A percentile compares a stretch with the other conserved stretches of the same genome.
Conservation (phyloP, 2,797 vertebrate genomes). For the Bovichtus diacanthus region DNA sequence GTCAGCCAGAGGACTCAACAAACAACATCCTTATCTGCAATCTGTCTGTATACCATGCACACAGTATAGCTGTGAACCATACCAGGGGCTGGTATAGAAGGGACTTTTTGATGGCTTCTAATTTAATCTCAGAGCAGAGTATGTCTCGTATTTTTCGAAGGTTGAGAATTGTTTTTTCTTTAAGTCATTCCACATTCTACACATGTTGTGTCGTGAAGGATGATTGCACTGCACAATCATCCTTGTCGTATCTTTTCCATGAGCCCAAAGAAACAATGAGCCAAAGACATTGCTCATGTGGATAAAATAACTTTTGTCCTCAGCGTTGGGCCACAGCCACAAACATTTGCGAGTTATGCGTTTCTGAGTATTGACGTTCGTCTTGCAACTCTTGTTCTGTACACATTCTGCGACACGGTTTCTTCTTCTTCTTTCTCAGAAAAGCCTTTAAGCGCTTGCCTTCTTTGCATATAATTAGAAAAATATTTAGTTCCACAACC, state of each 20-base stretch:
- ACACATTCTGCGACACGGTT: rapidly evolving
- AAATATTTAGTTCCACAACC: too few species aligned
- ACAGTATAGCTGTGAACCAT: background rate
- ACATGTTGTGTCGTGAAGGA: background rate
- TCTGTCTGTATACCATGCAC: background rate
- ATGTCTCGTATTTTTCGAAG: background rate
- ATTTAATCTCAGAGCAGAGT: background rate
- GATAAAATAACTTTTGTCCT: background rate
- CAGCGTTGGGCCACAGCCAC: background rate
- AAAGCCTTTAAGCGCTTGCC: background rate
- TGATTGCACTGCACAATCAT: background rate
- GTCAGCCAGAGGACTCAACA: conserved; percentile 16
- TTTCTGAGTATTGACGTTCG: background rate
- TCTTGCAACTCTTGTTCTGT: background rate
- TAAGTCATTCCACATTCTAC: background rate
- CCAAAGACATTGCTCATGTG: background rate
- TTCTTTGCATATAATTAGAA: background rate
- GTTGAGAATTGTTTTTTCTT: background rate
- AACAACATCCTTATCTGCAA: conserved; percentile 55
- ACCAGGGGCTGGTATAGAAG: background rate
- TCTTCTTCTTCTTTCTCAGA: conserved; percentile 13
- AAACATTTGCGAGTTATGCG: background rate
- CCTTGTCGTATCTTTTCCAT: background rate
- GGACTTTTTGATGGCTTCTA: conserved; percentile 12
- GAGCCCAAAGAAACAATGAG: background rate